Evolutionary conservation across 92 coral and sea anemone genomes (phyloP), one percentile per base, ranked within the genome.

Genomic region (Palythoa caribaeorum): DNA sequence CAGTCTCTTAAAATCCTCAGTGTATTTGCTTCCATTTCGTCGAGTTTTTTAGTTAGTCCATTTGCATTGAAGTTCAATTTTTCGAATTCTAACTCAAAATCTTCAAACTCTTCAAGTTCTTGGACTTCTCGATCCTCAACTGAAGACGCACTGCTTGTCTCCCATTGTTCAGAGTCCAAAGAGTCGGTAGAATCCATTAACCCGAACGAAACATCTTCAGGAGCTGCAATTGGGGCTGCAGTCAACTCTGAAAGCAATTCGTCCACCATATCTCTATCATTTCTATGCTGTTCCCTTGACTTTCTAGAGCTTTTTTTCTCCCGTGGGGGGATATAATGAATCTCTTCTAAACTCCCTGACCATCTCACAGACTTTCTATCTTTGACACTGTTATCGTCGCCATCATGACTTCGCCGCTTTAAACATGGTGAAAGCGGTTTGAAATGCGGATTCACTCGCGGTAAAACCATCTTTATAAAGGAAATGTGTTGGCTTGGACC

Each of bases 391-490:
- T 62, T n/a, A 7, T 81, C 28, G 1, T 19, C 76, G 6, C 16
- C 71, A 38, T 57, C 19, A n/a, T 16, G 3, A 12, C 44, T 68
- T 28, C 86, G 50, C 66, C 86, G 75, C 59, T 81, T 81, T 63
- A 81, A 81, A 68, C 86, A 81, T 38, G 86, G 86, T 28, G 86
- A 81, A 44, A 81, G 68, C 28, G 83, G 86, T 66, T 81, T 81
- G 16, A 66, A 65, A 65, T 81, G 86, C 14, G 86, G 74, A 55
- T 81, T 81, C 39, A 81, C 74, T 3, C 86, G 86, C 6, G 86
- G 86, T 10, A 81, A 71, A 44, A 81, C 86, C 86, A 81, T 81
- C 15, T 68, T 36, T 20, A 5, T 13, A 3, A 13, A 81, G 76
- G 76, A 81, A 81, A 20, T 38, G 28, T 48, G 59, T n/a, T 3